phyloP scores from a whole-genome alignment of 2,888 invertebrate species.

The Oxytorus armatus region DNA sequence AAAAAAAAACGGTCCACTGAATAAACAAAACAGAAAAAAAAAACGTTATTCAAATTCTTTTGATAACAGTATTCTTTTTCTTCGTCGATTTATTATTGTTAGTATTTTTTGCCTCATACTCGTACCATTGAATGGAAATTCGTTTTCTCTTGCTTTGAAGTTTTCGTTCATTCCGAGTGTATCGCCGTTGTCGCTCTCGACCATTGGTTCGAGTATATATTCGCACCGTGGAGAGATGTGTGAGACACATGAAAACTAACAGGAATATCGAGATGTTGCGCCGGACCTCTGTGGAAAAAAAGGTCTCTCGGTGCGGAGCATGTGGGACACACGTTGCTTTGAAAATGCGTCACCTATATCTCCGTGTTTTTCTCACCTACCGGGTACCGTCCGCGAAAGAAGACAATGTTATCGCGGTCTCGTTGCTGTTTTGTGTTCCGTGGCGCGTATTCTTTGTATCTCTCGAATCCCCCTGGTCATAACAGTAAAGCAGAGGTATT shows the following conservation, averaged over 20 bases:
- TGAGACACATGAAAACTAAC: constrained; percentile 4
- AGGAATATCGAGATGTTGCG: constrained; percentile 7
- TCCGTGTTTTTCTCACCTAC: constrained; percentile 2
- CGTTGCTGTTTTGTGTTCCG: constrained; percentile 33
- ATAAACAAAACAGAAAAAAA: no score
- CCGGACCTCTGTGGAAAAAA: constrained; percentile 27
- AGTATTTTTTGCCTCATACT: constrained; percentile 5
- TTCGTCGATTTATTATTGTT: background rate
- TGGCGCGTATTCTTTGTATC: constrained; percentile 52
- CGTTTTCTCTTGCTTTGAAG: constrained; percentile 16
- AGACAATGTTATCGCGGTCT: constrained; percentile 65
- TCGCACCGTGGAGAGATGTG: constrained; percentile 1
- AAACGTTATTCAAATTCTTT: background rate
- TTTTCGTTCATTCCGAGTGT: constrained; percentile 24
- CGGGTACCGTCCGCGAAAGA: constrained; percentile 20
- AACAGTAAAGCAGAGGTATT: constrained; percentile 61
- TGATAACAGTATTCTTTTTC: background rate
- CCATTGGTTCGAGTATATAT: constrained; percentile 1
- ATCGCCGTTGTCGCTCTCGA: background rate
- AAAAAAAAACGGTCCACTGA: no score
- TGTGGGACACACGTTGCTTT: constrained; percentile 17
- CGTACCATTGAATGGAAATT: constrained; percentile 5
- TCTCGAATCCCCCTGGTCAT: constrained; percentile 38
- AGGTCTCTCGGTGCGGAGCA: background rate
- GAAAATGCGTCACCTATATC: constrained; percentile 34